Evolutionary conservation across 2,797 vertebrate genomes (phyloP).

Genomic region (Crypturellus tataupa): DNA sequence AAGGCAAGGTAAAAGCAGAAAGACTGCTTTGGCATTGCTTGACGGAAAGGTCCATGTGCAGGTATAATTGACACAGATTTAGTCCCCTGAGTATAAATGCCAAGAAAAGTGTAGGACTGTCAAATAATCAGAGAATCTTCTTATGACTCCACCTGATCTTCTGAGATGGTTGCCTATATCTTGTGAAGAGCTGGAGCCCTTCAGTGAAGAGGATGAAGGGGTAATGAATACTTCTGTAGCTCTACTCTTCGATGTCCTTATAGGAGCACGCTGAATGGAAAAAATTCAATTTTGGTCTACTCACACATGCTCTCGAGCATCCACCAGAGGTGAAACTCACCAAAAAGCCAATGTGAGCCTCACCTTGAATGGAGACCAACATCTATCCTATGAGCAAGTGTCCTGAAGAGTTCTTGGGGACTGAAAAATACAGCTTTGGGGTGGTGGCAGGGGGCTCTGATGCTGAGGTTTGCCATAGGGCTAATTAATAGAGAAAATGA

Average conservation of each 20-base stretch:
- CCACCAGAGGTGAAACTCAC: neutral
- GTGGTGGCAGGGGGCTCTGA: neutral
- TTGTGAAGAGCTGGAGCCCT: neutral
- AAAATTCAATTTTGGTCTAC: neutral
- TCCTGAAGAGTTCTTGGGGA: neutral
- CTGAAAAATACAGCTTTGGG: neutral
- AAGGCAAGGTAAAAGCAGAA: neutral
- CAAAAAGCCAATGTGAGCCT: neutral
- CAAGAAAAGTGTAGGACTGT: conserved; percentile 3
- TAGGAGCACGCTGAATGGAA: neutral
- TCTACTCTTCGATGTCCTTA: neutral
- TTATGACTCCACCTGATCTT: neutral
- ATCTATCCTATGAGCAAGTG: neutral
- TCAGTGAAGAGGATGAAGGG: neutral
- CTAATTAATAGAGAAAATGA: neutral
- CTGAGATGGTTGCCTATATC: neutral
- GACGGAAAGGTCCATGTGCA: neutral
- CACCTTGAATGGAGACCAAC: neutral
- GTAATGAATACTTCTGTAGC: neutral
- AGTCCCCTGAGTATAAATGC: neutral
- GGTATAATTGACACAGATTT: neutral
- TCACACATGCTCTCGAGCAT: neutral
- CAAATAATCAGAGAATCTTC: neutral
- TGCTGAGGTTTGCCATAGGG: neutral
- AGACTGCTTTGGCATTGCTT: neutral